Evolutionary conservation across 2,113 vertebrate species (phyloP), one percentile per base, ranked within the genome.

Genomic region (Propithecus coquereli): DNA sequence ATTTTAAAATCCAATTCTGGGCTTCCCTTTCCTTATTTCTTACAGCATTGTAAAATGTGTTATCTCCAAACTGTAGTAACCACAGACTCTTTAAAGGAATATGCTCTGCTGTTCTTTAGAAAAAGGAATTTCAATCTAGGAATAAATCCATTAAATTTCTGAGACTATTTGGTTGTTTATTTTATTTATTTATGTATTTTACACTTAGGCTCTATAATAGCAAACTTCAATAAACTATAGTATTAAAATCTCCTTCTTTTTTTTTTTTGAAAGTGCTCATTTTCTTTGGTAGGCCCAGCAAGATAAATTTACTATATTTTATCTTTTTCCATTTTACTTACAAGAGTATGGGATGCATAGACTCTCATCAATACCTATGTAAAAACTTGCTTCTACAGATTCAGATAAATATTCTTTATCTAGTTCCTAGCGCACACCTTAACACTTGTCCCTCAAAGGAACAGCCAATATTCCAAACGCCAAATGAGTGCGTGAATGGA

Each of bases 381-480:
- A 91, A 95, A 95, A 92, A 47, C 71, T 68, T 96, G 88, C 2
- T 6, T 96, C 95, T 98, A 95, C 96, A 97, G 97, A 98, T 96
- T 96, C 95, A 95, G 71, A 98, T 92, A 97, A 98, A 73, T 81
- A n/a, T 92, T 98, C 94, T 96, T 97, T 74, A 70, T 52, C 0
- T 71, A 91, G 94, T 98, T 98, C 95, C 94, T 63, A 96, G 97
- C 97, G 97, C 85, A 93, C 81, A 88, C 82, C 77, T 98, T 98
- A 98, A 98, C 94, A 96, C 88, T 98, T 97, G 96, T 93, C 93
- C 98, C 98, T 98, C 98, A 98, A 95, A 95, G 71, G 95, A 97
- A 97, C 90, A 98, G 79, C 90, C 95, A 97, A 87, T 96, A 97
- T 98, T 93, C 96, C 87, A 97, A 97, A 97, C 32, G 73, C 66